Evolutionary conservation across 2,888 invertebrate species (phyloP), one percentile per base, ranked within the genome.

Genomic region (Stegophylla sp.): DNA sequence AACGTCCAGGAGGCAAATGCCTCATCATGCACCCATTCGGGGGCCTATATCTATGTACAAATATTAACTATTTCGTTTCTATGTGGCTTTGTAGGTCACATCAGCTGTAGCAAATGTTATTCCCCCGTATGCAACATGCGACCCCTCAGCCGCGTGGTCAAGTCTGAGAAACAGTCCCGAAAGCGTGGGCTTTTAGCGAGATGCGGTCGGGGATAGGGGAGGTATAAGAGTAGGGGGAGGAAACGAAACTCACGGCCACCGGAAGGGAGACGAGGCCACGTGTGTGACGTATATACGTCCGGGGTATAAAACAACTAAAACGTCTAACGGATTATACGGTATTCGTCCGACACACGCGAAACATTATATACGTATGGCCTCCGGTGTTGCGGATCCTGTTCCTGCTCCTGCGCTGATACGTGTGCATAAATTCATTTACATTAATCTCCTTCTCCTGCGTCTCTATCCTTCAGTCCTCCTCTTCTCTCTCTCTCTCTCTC

Each of bases 351-450:
- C 56, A 41, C 56, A 41, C 71, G 15, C 20, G 13, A 13, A n/a
- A 20, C 12, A 41, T n/a, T 51, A n/a, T 23, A 66, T 23, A 43
- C 23, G 23, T 20, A 15, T 15, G 1, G 17, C 23, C 26, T 26
- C 41, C 15, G 17, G 15, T 26, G 23, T 17, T 15, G 26, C 48
- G n/a, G 2, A 26, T 43, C 17, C n/a, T n/a, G 13, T 13, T 45
- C 34, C 71, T 20, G 1, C 10, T 4, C 34, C 34, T 17, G 20
- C 28, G 34, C 69, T 45, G 69, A 51, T 51, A 56, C 41, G 72
- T 17, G 56, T 17, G 20, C 72, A 43, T 72, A 72, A 72, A 72
- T 56, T 72, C 41, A 43, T 72, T 72, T 56, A 41, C 72, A 43
- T 56, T 56, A 72, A 72, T 72, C 53, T 69, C 28, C 53, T 20